Base-by-base conservation (phyloP, 2,888 invertebrate genomes). In the Leptopterna dolabrata region DNA sequence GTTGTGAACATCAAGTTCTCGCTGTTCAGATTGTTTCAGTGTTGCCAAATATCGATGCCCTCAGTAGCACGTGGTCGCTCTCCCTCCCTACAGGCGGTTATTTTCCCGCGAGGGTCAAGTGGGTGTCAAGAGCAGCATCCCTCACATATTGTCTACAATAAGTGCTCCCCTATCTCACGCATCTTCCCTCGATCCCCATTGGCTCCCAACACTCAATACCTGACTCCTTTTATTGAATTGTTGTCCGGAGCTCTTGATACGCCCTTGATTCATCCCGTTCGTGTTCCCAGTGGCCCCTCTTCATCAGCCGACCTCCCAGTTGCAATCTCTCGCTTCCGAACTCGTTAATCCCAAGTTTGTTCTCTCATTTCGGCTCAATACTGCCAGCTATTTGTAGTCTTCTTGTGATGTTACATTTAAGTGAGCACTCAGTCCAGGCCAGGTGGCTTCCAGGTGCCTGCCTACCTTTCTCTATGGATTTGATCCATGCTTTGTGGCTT, bases 31-130 rank as follows among this genome's bases (percentile, higher is more conserved):
- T 36, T 36, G 4, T 36, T 36, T 36, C 36, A 36, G 36, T 7
- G 36, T 7, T 36, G 36, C 7, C 2, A 36, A 36, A 36, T 36
- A 36, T n/a, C n/a, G n/a, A 51, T 16, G n/a, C 24, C 63, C 63
- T 63, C 24, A 1, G 24, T 7, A 24, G 27, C 63, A 63, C 63
- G 63, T 63, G 63, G 24, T 63, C 63, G 13, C 47, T 47, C 13
- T 13, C 3, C 63, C 27, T 27, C 24, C 24, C 27, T 24, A 13
- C 19, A 24, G 63, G 24, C 24, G 63, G 63, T 63, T 24, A 63
- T 63, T 63, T 63, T 63, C 63, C 63, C 36, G 30, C n/a, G n/a
- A 36, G 76, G 76, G 76, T 76, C 76, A 76, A 76, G 76, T 76
- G 76, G 43, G 30, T 76, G 76, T 36, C 76, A 76, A 29, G 76